Evolutionary conservation across 2,113 vertebrate species (phyloP).

Genomic region (Boleophthalmus pectinirostris): DNA sequence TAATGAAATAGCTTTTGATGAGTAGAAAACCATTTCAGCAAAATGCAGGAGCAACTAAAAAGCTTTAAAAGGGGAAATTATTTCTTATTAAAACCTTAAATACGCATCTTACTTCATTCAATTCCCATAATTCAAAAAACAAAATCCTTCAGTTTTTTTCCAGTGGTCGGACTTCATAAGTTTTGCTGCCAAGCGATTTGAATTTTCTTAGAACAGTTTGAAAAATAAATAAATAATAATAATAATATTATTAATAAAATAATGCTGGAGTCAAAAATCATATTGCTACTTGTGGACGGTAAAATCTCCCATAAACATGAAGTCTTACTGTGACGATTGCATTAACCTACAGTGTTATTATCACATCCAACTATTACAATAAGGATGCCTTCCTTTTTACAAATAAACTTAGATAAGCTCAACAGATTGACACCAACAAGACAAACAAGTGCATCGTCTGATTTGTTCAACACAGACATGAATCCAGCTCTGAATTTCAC

Average conservation of each 20-base stretch:
- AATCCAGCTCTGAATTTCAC: slow-evolving; percentile 50
- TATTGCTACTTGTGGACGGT: slow-evolving; percentile 70
- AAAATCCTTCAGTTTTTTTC: slow-evolving; percentile 46
- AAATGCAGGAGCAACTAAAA: slow-evolving; percentile 28
- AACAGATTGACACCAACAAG: slow-evolving; percentile 50
- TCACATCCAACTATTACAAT: slow-evolving; percentile 28
- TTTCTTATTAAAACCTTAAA: slow-evolving; percentile 36
- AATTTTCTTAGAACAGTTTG: slow-evolving; percentile 53
- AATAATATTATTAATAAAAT: slow-evolving; percentile 19
- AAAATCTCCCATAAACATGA: slow-evolving; percentile 65
- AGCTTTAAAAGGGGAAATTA: slow-evolving; percentile 28
- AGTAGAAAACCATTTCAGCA: slow-evolving; percentile 35
- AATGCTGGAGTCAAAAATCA: slow-evolving; percentile 55
- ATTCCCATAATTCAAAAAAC: slow-evolving; percentile 28
- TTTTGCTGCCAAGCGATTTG: slow-evolving; percentile 65
- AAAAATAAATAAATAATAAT: slow-evolving; percentile 66
- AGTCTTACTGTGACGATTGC: slow-evolving; percentile 62
- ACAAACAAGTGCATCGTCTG: slow-evolving; percentile 67
- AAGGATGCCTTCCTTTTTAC: slow-evolving; percentile 29
- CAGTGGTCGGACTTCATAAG: slow-evolving; percentile 69
- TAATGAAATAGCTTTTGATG: slow-evolving; percentile 31
- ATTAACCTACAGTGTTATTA: slow-evolving; percentile 60
- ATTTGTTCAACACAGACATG: slow-evolving; percentile 58
- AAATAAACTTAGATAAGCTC: slow-evolving; percentile 40
- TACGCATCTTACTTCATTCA: slow-evolving; percentile 42